phyloP scores from a whole-genome alignment of 2,888 invertebrate genomes.

The Seladonia tumulorum region DNA sequence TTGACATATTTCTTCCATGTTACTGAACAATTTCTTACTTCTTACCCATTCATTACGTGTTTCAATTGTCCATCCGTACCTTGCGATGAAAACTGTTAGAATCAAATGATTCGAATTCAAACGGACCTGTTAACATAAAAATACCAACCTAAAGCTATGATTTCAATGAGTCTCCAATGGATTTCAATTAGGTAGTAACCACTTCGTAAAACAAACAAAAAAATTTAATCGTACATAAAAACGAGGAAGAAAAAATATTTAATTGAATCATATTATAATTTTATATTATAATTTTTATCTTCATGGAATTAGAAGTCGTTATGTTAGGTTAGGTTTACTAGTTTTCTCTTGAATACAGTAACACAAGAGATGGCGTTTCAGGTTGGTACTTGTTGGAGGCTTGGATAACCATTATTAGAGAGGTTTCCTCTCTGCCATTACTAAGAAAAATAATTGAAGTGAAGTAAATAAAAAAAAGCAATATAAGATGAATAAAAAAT shows the following conservation, averaged over 20 bases:
- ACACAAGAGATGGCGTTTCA: background rate
- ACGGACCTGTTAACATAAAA: background rate
- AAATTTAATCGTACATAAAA: background rate
- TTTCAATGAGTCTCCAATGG: background rate
- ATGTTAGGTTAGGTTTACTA: background rate
- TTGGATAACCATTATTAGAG: too few species aligned
- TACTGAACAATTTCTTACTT: background rate
- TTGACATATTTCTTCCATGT: constrained; percentile 52
- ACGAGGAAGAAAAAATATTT: background rate
- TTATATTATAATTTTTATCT: background rate
- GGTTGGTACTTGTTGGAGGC: background rate
- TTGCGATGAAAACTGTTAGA: background rate
- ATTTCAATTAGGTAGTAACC: background rate
- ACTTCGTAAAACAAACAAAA: background rate
- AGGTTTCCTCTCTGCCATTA: background rate
- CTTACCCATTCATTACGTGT: background rate
- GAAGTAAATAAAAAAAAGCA: background rate
- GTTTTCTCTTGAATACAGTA: background rate
- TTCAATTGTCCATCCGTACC: background rate
- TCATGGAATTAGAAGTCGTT: background rate
- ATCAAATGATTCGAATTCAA: constrained; percentile 42
- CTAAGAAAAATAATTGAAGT: background rate
- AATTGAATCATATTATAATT: background rate
- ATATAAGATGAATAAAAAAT: background rate
- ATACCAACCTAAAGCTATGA: constrained; percentile 17